Conservation (phyloP, 2,888 invertebrate species). For the Mallateleia sp. region DNA sequence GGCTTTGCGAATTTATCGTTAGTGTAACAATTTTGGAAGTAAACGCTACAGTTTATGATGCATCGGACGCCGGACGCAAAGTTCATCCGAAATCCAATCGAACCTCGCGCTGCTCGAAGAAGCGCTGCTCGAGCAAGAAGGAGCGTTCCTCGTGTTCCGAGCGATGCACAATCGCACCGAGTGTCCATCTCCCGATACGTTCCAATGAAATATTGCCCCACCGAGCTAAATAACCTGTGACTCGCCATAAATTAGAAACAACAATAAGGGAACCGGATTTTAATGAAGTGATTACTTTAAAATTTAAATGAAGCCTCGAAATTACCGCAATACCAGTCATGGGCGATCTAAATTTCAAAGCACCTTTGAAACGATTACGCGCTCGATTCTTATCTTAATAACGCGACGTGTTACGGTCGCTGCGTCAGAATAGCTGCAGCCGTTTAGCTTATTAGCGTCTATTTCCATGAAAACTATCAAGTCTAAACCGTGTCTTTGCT, state of each 20-base stretch:
- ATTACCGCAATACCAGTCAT: conserved; percentile 61
- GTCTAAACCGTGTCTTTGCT: conserved; percentile 53
- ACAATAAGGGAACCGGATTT: conserved; percentile 70
- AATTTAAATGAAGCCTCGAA: conserved; percentile 74
- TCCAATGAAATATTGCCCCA: conserved; percentile 58
- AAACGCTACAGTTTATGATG: conserved; percentile 36
- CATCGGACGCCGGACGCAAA: conserved; percentile 8
- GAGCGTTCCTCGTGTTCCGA: conserved; percentile 29
- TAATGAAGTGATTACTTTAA: conserved; percentile 76
- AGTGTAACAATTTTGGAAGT: conserved; percentile 39
- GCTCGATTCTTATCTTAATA: conserved; percentile 76
- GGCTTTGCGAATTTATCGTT: conserved; percentile 59
- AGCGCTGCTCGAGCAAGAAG: neutral
- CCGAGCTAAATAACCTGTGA: conserved; percentile 66
- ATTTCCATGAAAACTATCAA: conserved; percentile 66
- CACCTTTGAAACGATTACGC: conserved; percentile 73
- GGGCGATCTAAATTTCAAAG: conserved; percentile 74
- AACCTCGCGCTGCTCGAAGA: neutral
- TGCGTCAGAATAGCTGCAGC: conserved; percentile 57
- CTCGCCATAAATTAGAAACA: conserved; percentile 64
- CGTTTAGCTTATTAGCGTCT: conserved; percentile 72
- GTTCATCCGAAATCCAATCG: conserved; percentile 12
- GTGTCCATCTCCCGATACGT: conserved; percentile 58
- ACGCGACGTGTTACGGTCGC: conserved; percentile 74
- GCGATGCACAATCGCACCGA: conserved; percentile 40